phyloP scores from a whole-genome alignment of 1,140 invertebrate genomes.

The silkworm (Bombyx mori) region DNA sequence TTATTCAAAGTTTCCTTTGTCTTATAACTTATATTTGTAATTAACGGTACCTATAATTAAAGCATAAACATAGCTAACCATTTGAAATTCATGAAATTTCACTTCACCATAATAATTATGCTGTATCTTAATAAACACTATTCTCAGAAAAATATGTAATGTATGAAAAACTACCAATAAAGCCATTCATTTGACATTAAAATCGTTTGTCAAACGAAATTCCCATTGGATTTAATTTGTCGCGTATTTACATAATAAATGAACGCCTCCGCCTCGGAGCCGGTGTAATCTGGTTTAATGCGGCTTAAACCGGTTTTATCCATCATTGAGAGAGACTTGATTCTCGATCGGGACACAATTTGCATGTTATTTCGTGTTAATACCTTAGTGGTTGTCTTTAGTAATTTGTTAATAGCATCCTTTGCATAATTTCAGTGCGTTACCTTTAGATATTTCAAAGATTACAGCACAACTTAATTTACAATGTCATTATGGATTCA shows the following conservation, averaged over 20 bases:
- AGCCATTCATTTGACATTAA: slow-evolving; percentile 3
- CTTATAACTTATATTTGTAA: too few species aligned
- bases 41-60: too few species aligned
- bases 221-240: slow-evolving; percentile 68
- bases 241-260: slow-evolving; percentile 69
- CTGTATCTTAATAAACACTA: slow-evolving; percentile 1
- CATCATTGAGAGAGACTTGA: slow-evolving; percentile 65
- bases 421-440: slow-evolving; percentile 15
- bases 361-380: slow-evolving; percentile 57
- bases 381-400: slow-evolving; percentile 36
- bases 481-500: neutral
- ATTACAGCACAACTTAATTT: neutral
- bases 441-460: neutral
- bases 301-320: slow-evolving; percentile 59
- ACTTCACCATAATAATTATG: too few species aligned
- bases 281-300: slow-evolving; percentile 61
- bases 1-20: too few species aligned
- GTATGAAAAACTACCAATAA: neutral
- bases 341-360: slow-evolving; percentile 62
- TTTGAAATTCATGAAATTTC: too few species aligned
- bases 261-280: slow-evolving; percentile 56
- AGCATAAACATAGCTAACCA: too few species aligned
- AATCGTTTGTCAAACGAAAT: slow-evolving; percentile 61
- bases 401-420: slow-evolving; percentile 19
- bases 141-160: neutral